These are phyloP conservation scores for Mormyrus iriodes DNA, from an alignment of 2,113 vertebrate species.

Conservation along the genomic window DNA sequence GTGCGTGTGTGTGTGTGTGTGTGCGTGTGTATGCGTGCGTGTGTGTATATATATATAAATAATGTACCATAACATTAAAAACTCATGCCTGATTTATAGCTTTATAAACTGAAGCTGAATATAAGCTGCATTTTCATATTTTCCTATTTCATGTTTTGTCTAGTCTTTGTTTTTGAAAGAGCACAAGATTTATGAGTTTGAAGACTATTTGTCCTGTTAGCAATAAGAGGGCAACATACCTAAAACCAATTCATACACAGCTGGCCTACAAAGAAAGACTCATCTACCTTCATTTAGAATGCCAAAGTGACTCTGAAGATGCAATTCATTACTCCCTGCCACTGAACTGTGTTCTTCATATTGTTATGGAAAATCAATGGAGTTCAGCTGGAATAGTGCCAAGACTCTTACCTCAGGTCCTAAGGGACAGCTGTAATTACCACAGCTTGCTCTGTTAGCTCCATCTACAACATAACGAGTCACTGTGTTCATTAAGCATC, in stretches of 20 bases:
- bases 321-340: conserved; percentile 64
- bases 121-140: conserved; percentile 62
- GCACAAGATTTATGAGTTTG: conserved; percentile 57
- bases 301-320: conserved; percentile 65
- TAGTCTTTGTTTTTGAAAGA: conserved; percentile 57
- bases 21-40: no score
- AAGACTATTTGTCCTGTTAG: conserved; percentile 40
- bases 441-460: conserved; percentile 46
- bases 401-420: conserved; percentile 41
- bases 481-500: conserved; percentile 30
- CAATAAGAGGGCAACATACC: conserved; percentile 46
- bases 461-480: conserved; percentile 40
- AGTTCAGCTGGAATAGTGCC: conserved; percentile 60
- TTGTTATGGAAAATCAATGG: conserved; percentile 72
- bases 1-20: not conserved
- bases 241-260: conserved; percentile 57
- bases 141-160: conserved; percentile 63
- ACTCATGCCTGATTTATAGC: conserved; percentile 5
- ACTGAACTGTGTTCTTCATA: conserved; percentile 65
- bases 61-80: not conserved
- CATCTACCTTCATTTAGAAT: conserved; percentile 64
- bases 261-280: conserved; percentile 53
- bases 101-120: conserved; percentile 47
- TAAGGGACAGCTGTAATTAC: conserved; percentile 50
- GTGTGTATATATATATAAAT: not conserved